Evolutionary conservation across 1,140 invertebrate species (phyloP).

Genomic region (Zaprionus nigranus): DNA sequence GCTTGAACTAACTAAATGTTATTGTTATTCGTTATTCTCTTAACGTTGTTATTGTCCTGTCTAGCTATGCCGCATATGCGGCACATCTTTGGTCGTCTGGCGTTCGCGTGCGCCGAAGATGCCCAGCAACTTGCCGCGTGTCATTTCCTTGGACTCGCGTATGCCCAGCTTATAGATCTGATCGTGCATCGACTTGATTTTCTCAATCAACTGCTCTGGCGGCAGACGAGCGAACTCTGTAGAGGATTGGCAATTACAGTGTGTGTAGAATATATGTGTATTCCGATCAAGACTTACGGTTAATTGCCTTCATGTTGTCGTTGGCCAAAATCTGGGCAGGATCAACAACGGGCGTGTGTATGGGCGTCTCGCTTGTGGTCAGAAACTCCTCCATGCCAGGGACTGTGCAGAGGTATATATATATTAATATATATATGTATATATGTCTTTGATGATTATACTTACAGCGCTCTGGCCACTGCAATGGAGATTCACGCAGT

Average conservation of each 20-base stretch:
- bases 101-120: constrained; percentile 87
- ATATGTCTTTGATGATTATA: constrained; percentile 24
- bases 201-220: constrained; percentile 92
- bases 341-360: constrained; percentile 85
- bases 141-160: constrained; percentile 98
- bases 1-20: constrained; percentile 4
- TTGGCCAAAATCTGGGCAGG: constrained; percentile 86
- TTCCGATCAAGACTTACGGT: constrained; percentile 88
- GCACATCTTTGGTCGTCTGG: constrained; percentile 38
- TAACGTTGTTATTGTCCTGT: neutral
- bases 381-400: constrained; percentile 91
- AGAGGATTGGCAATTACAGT: constrained; percentile 57
- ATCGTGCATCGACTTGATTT: constrained; percentile 97
- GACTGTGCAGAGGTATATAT: constrained; percentile 85
- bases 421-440: neutral
- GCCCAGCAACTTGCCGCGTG: constrained; percentile 96
- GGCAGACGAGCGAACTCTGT: constrained; percentile 92
- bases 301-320: constrained; percentile 90
- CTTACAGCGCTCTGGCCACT: constrained; percentile 97
- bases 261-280: neutral
- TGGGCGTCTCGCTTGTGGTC: constrained; percentile 84
- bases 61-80: neutral
- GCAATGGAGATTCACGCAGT: constrained; percentile 94
- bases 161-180: constrained; percentile 96
- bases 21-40: neutral